Percentiles rank a stretch among this genome's conserved stretches.
Conservation (phyloP, 2,888 invertebrate species). For the Parnassius apollo region DNA sequence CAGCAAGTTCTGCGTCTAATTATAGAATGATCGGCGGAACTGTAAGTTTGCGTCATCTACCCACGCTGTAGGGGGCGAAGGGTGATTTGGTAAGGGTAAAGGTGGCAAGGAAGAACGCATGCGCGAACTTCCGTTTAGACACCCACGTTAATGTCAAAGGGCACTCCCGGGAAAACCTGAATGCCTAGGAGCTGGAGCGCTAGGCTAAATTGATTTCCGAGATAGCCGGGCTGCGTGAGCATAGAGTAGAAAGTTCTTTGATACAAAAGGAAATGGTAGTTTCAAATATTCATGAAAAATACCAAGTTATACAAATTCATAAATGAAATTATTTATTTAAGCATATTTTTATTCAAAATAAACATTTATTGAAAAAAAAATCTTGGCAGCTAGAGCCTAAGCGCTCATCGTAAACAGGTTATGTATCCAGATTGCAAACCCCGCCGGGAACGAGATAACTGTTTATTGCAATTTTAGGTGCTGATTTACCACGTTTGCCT, state of each 20-base stretch:
- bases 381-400: no score
- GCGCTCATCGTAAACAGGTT: no score
- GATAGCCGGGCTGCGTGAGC: conserved; percentile 16
- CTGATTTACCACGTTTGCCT: no score
- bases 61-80: conserved; percentile 47
- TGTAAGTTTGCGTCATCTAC: conserved; percentile 64
- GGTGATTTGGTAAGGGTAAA: conserved; percentile 34
- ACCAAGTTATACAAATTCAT: no score
- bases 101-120: conserved; percentile 44
- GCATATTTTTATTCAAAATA: no score
- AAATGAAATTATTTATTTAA: no score
- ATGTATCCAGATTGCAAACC: no score
- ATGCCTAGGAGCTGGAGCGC: conserved; percentile 49
- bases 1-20: conserved; percentile 42
- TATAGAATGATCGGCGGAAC: conserved; percentile 53
- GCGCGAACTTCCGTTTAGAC: conserved; percentile 47
- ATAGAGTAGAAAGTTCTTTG: not conserved
- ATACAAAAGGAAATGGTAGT: not conserved
- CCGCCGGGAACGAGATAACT: no score
- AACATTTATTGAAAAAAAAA: no score
- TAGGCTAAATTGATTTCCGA: conserved; percentile 54
- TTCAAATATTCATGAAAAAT: no score
- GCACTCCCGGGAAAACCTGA: conserved; percentile 61
- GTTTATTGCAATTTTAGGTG: no score
- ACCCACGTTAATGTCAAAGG: conserved; percentile 71